These are phyloP conservation scores for Bombus breviceps DNA, from an alignment of 1,140 invertebrate species.

Conservation along the genomic window DNA sequence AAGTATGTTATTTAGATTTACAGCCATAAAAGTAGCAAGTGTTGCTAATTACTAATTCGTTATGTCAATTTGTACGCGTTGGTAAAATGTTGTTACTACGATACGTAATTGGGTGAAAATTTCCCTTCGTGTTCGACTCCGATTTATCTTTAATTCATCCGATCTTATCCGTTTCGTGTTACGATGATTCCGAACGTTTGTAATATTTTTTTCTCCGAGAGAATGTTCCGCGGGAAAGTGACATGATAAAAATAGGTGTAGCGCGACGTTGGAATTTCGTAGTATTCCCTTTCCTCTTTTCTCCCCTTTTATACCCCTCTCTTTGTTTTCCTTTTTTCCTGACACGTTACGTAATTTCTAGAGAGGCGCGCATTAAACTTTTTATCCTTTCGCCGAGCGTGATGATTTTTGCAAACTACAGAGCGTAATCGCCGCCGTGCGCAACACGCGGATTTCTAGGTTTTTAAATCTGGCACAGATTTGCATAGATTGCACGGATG, in stretches of 20 bases:
- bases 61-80: no score
- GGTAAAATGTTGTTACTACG: no score
- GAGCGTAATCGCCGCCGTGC: neutral
- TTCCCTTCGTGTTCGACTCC: neutral
- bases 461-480: constrained; percentile 34
- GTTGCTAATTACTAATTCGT: neutral
- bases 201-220: neutral
- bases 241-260: neutral
- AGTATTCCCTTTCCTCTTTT: neutral
- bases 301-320: neutral
- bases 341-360: constrained; percentile 27
- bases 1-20: no score
- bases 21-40: neutral
- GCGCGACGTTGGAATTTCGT: neutral
- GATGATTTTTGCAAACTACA: constrained; percentile 44
- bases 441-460: constrained; percentile 17
- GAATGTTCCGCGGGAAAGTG: neutral
- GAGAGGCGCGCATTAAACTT: constrained; percentile 21
- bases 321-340: neutral
- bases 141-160: neutral
- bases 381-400: constrained; percentile 25
- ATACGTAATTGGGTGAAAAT: neutral
- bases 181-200: neutral
- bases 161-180: neutral
- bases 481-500: constrained; percentile 27